These are phyloP conservation scores for Diarsia rubi DNA, from an alignment of 2,888 invertebrate species.

Conservation along the genomic window DNA sequence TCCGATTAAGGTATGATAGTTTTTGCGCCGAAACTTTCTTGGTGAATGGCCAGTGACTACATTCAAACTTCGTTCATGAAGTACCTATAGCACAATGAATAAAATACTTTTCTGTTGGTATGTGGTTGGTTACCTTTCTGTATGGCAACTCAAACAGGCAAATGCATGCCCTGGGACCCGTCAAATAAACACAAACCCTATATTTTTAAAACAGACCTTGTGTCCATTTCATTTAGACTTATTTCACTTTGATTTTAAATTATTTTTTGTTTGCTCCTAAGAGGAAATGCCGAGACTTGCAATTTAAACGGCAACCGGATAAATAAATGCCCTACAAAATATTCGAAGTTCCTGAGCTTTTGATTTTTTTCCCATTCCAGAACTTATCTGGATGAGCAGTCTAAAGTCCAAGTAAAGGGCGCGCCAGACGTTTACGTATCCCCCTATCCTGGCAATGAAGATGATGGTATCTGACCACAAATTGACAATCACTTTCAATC, in stretches of 20 bases:
- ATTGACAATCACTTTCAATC: constrained; percentile 74
- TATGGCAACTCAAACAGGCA: constrained; percentile 68
- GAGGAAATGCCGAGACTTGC: constrained; percentile 84
- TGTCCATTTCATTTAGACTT: constrained; percentile 68
- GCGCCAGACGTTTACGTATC: neutral
- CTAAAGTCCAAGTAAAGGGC: constrained; percentile 30
- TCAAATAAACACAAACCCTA: constrained; percentile 77
- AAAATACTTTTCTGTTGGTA: constrained; percentile 79
- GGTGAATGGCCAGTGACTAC: constrained; percentile 75
- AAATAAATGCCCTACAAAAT: constrained; percentile 73
- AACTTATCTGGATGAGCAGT: constrained; percentile 46
- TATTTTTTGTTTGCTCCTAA: constrained; percentile 80
- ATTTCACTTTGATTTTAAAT: constrained; percentile 65
- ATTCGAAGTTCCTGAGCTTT: constrained; percentile 57
- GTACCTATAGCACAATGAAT: constrained; percentile 63
- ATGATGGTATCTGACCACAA: constrained; percentile 47
- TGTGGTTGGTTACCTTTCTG: constrained; percentile 78
- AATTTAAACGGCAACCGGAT: constrained; percentile 82
- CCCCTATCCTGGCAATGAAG: constrained; percentile 7
- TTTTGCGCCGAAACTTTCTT: constrained; percentile 73
- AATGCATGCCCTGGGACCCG: constrained; percentile 75
- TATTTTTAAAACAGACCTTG: constrained; percentile 78
- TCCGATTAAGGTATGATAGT: constrained; percentile 64
- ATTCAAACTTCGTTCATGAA: constrained; percentile 31
- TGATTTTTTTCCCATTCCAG: constrained; percentile 49